phyloP scores from a whole-genome alignment of 1,140 invertebrate species.

The Cepaea nemoralis region DNA sequence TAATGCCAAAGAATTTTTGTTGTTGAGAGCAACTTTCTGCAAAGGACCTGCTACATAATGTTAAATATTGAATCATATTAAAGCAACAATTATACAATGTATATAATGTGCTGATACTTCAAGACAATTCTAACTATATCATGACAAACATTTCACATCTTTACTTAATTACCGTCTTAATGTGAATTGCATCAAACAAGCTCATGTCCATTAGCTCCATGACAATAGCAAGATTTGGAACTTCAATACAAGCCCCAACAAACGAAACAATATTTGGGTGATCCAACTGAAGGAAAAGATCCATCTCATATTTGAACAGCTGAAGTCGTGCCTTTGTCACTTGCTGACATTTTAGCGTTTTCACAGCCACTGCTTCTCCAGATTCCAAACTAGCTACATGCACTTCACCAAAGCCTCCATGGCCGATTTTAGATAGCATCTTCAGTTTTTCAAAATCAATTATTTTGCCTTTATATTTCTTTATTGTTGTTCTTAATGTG shows the following conservation, averaged over 20 bases:
- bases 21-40: too few relatives aligned
- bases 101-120: too few relatives aligned
- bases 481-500: neutral
- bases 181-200: constrained; percentile 50
- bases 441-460: constrained; percentile 46
- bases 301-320: constrained; percentile 47
- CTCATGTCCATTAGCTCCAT: constrained; percentile 55
- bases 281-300: constrained; percentile 41
- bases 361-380: constrained; percentile 49
- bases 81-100: too few relatives aligned
- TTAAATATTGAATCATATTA: too few relatives aligned
- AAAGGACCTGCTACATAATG: too few relatives aligned
- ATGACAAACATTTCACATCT: too few relatives aligned
- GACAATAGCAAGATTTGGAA: constrained; percentile 51
- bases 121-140: too few relatives aligned
- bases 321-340: constrained; percentile 42
- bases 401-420: constrained; percentile 49
- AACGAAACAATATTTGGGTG: constrained; percentile 53
- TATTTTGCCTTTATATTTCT: neutral
- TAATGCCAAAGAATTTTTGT: too few relatives aligned
- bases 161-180: constrained; percentile 29
- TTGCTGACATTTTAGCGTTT: constrained; percentile 43
- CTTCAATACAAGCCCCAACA: constrained; percentile 45
- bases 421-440: constrained; percentile 46
- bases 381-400: constrained; percentile 47